Base-by-base conservation (phyloP, 2,797 vertebrate genomes). In the Atherinosoma microstoma region DNA sequence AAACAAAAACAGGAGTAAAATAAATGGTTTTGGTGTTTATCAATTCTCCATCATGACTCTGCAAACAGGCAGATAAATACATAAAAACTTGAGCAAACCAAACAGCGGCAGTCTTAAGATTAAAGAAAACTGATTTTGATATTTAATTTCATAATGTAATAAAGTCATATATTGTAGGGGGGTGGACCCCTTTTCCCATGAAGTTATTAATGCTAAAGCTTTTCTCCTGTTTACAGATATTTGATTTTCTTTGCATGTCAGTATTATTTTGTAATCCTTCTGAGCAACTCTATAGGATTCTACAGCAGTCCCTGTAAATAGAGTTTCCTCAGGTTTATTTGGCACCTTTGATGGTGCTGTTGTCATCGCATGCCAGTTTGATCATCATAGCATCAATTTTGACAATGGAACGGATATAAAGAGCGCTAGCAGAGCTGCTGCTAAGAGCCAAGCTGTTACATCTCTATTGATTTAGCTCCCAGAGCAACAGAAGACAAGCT, bases 401-500 rank as follows among this genome's bases (percentile, higher is more conserved):
- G n/a, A 57, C 27, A 68, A 9, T 27, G 54, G 11, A 53, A 78
- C 61, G 6, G 20, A 68, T 49, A 24, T 22, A 71, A 36, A 58
- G n/a, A 32, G 51, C 1, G 12, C 34, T 18, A 34, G 24, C 6
- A 1, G 45, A 61, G 24, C 40, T 40, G 63, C 35, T 64, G 54
- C 30, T 64, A 38, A 64, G 57, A 73, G 60, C 36, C 60, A 67
- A 74, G 58, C 27, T 62, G 63, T 70, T 81, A 62, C 42, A 63
- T 80, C 53, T 76, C 65, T 34, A 84, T 62, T 70, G 83, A 78
- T 84, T 78, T 13, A 56, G 35, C 38, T 87, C 78, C 45, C 68
- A 20, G 8, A 67, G 69, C 76, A 79, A 72, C 73, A 20, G 78
- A 54, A 73, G 47, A 73, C 57, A 3, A 51, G 57, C 62, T 51